Evolutionary conservation across 92 coral and sea anemone species (phyloP), one percentile per base, ranked within the genome.

Genomic region (Phenganax stokvisi): DNA sequence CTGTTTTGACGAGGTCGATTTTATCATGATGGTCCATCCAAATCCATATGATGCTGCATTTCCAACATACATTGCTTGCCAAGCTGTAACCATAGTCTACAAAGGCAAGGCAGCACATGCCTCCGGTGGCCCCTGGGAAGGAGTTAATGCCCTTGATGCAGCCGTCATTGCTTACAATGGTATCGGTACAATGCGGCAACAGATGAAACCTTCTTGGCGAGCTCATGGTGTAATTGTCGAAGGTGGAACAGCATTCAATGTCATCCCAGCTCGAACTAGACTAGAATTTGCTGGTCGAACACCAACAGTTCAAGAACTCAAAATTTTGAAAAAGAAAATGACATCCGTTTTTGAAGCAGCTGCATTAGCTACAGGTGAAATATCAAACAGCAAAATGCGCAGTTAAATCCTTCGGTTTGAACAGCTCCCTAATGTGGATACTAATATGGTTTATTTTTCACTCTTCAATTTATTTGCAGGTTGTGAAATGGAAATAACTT

Each of bases 21-120:
- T 94, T 58, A 92, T 96, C 75, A 86, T 94, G 87, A 94, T 94
- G 98, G 97, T 87, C 7, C 97, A 94, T 71, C 98, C 98, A 16
- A 92, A 92, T 54, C 88, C 98, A 3, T 86, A 92, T 52, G 88
- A 86, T 81, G 87, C 85, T 54, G 81, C 91, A 9, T 92, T 90
- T 31, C 87, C 91, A 54, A 72, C 93, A 12, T 84, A 85, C 71
- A 84, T 94, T 62, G 97, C 96, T 16, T 72, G 89, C 51, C 85
- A 66, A 25, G 80, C 80, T 57, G 91, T 90, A 51, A 70, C 64
- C 3, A 89, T 92, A 3, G 85, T 90, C 0, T 94, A 82, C 80
- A 86, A 78, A 17, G 98, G 97, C 9, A 83, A 85, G 37, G 88
- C 94, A 0, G 82, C 98, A 0, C 97, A 94, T 92, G 98, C 97